These are phyloP conservation scores for Cryptocheilus praepositus DNA, from an alignment of 2,888 invertebrate genomes.

Conservation along the genomic window DNA sequence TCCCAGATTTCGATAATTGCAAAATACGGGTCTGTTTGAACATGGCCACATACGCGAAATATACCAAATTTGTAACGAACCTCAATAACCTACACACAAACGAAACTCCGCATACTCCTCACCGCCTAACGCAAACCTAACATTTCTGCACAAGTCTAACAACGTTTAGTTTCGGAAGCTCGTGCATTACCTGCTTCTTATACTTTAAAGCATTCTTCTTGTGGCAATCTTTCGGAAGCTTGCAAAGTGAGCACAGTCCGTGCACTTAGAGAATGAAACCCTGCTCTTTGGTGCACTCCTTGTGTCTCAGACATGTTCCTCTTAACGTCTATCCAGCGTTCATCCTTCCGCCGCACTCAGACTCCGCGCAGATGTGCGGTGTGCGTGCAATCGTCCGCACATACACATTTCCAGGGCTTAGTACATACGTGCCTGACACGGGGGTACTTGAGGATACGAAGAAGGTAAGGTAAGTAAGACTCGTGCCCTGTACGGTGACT, in stretches of 20 bases:
- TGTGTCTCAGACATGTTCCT: constrained; percentile 45
- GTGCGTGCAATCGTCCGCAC: constrained; percentile 9
- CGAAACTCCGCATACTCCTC: too few species aligned
- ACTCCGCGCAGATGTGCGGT: constrained; percentile 16
- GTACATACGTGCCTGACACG: constrained; percentile 44
- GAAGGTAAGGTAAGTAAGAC: constrained; percentile 56
- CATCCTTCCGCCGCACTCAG: constrained; percentile 37
- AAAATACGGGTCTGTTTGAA: too few species aligned
- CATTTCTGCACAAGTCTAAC: too few species aligned
- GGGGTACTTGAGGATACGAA: constrained; percentile 54
- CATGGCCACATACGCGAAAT: too few species aligned
- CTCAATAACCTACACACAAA: too few species aligned
- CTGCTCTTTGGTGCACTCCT: constrained; percentile 32
- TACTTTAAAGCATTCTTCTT: constrained; percentile 10
- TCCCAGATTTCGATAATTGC: too few species aligned
- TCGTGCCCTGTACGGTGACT: constrained; percentile 66
- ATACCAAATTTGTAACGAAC: too few species aligned
- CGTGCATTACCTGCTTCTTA: too few species aligned
- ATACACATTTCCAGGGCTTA: not conserved
- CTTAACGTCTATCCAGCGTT: constrained; percentile 34
- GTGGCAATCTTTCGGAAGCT: constrained; percentile 35
- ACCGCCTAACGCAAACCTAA: too few species aligned
- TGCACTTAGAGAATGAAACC: constrained; percentile 44
- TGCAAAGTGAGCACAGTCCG: constrained; percentile 25
- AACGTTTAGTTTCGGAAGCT: too few species aligned